phyloP scores from a whole-genome alignment of 2,888 invertebrate genomes.

The Dioctria linearis region DNA sequence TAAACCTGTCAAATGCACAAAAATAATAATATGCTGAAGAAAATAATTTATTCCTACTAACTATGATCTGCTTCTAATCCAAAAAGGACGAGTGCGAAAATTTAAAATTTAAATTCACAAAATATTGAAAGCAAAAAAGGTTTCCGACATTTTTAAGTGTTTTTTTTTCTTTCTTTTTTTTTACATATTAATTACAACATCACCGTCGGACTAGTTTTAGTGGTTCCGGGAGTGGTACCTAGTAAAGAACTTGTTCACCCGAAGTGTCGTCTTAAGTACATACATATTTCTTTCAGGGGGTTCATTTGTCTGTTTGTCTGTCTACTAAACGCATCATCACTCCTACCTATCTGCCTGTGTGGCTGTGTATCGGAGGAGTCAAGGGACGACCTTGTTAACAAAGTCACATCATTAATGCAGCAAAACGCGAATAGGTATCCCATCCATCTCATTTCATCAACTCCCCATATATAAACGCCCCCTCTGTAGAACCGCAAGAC shows the following conservation, averaged over 20 bases:
- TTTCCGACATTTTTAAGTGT: conserved; percentile 7
- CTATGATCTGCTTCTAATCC: conserved; percentile 9
- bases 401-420: conserved; percentile 49
- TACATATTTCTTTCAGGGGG: background rate
- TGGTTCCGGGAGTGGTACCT: background rate
- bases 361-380: background rate
- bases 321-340: conserved; percentile 13
- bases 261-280: background rate
- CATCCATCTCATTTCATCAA: background rate
- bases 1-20: background rate
- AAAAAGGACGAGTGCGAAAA: conserved; percentile 7
- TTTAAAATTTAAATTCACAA: conserved; percentile 23
- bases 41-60: conserved; percentile 29
- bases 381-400: conserved; percentile 40
- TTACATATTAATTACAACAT: conserved; percentile 19
- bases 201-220: background rate
- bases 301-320: conserved; percentile 37
- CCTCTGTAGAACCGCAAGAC: conserved; percentile 6
- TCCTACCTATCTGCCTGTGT: background rate
- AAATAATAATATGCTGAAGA: background rate
- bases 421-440: background rate
- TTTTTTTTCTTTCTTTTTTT: background rate
- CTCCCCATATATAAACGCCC: conserved; percentile 3
- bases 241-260: background rate
- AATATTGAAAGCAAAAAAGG: conserved; percentile 1